Base-by-base conservation (phyloP, 2,888 invertebrate genomes). In the Apodemia zela region DNA sequence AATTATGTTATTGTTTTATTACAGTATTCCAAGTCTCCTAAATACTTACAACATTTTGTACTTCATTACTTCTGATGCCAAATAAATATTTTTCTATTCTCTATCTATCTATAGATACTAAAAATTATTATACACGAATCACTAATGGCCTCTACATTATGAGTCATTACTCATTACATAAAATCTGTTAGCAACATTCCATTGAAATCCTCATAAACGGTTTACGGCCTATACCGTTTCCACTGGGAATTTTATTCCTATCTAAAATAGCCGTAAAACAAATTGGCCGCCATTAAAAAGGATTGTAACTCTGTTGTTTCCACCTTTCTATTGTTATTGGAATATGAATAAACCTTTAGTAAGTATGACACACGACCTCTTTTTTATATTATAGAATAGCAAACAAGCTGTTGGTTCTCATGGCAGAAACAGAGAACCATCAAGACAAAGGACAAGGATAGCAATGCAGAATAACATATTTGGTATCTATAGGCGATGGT, bases 151-250 rank as follows among this genome's bases (percentile, higher is more conserved):
- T 18, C 18, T 11, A 21, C 21, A 51, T 51, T 51, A 51, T 13
- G 51, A 18, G 21, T 51, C 51, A 21, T 51, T 51, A 51, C 51
- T 51, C 51, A 21, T 51, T 51, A 51, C 51, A 51, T 51, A 51
- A 51, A 51, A 51, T 51, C 51, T 51, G 51, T 51, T 51, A 51
- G 51, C 51, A 51, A 51, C 51, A 51, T 51, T 51, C 51, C 51
- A 21, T 18, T 51, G 51, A 51, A 51, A 18, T 51, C 51, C 21
- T 21, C 25, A 51, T 51, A 51, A 51, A 51, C 25, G 51, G 51
- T 51, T 51, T 51, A 51, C 21, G 18, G 51, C 51, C 51, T 51
- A 18, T 18, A 51, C 51, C 51, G 21, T 51, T 25, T 51, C 51
- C 21, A 51, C 51, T 51, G 51, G 51, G 13, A 13, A 51, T 25